These are phyloP conservation scores for Puma concolor DNA, from an alignment of 2,113 vertebrate species.

Conservation along the genomic window DNA sequence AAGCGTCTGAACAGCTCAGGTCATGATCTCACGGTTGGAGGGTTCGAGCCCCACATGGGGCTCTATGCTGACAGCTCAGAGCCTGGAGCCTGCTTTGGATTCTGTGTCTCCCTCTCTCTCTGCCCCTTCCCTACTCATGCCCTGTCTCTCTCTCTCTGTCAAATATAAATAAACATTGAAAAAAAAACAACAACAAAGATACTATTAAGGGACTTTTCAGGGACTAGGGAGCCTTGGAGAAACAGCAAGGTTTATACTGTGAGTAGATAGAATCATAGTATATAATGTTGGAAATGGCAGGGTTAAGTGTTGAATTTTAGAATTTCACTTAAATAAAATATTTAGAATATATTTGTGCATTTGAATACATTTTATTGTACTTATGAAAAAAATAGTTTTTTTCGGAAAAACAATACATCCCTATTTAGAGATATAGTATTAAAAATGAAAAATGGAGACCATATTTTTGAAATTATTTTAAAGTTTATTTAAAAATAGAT, in stretches of 20 bases:
- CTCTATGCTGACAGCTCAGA: too few species aligned
- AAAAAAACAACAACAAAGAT: background rate
- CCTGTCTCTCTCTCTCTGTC: too few species aligned
- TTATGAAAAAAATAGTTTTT: background rate
- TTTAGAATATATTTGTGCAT: background rate
- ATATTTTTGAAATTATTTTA: background rate
- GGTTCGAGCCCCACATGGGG: too few species aligned
- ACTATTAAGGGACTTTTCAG: background rate
- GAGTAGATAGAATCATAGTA: background rate
- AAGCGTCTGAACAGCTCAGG: too few species aligned
- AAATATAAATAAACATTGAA: too few species aligned
- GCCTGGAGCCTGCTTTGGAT: too few species aligned
- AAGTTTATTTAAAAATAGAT: constrained; percentile 59
- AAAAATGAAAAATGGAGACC: background rate
- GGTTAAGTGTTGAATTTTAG: background rate
- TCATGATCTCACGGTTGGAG: too few species aligned
- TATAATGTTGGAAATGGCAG: background rate
- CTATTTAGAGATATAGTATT: background rate
- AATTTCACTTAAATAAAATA: background rate
- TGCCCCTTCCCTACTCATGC: too few species aligned
- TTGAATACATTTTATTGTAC: background rate
- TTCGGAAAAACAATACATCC: background rate
- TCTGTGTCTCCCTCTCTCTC: too few species aligned
- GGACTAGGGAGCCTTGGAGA: background rate
- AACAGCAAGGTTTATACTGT: background rate